Evolutionary conservation across 2,797 vertebrate species (phyloP).

Genomic region (Saxicola maurus): DNA sequence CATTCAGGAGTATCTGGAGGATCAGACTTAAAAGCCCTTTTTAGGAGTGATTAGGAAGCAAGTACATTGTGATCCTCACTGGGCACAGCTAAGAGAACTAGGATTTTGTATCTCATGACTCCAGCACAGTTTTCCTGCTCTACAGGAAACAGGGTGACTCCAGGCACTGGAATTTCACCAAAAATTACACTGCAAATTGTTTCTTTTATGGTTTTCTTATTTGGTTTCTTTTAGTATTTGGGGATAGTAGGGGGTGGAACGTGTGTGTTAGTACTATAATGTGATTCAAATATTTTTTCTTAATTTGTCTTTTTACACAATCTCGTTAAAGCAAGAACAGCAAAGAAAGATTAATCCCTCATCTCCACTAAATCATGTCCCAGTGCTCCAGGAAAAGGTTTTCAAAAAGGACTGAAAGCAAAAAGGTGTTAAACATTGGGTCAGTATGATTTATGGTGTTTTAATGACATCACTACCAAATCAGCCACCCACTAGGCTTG

Average conservation of each 20-base stretch:
- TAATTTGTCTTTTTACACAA: neutral
- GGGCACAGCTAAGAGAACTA: neutral
- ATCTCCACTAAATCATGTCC: neutral
- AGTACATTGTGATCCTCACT: neutral
- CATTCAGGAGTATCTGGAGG: neutral
- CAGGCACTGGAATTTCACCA: neutral
- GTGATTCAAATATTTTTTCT: neutral
- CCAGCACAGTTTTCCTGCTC: neutral
- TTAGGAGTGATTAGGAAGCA: neutral
- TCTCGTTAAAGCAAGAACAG: neutral
- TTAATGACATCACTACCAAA: neutral
- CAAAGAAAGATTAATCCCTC: neutral
- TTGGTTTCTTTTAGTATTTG: neutral
- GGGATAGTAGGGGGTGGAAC: fast-evolving
- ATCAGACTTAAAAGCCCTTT: neutral
- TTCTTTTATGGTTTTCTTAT: neutral
- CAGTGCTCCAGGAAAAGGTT: neutral
- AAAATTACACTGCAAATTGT: neutral
- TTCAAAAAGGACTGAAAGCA: neutral
- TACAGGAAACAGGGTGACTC: fast-evolving
- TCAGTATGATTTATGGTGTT: slow-evolving; percentile 1
- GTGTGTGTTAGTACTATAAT: neutral
- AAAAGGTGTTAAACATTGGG: neutral
- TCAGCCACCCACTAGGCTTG: neutral
- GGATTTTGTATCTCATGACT: neutral